These are phyloP conservation scores for Macrotrachela quadricornifera DNA, from an alignment of 1,140 invertebrate genomes.

Conservation along the genomic window DNA sequence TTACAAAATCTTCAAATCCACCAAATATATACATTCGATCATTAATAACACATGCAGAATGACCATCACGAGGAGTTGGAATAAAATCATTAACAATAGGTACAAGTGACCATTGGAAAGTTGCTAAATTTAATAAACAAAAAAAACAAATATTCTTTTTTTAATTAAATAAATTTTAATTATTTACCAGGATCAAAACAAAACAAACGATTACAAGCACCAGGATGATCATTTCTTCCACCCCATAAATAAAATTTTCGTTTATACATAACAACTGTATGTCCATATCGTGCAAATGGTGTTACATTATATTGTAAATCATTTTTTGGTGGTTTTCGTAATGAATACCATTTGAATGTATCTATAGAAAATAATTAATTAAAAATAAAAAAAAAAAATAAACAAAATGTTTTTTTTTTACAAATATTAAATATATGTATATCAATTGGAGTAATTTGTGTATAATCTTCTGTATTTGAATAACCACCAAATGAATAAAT, in stretches of 20 bases:
- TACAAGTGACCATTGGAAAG: slow-evolving; percentile 47
- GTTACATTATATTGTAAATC: slow-evolving; percentile 9
- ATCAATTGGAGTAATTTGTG: slow-evolving; percentile 49
- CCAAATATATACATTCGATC: slow-evolving; percentile 72
- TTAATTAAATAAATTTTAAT: background rate
- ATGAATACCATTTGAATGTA: slow-evolving; percentile 4
- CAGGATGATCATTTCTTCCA: slow-evolving; percentile 54
- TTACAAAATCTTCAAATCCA: slow-evolving; percentile 34
- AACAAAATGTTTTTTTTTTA: too few species aligned
- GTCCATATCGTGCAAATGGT: slow-evolving; percentile 49
- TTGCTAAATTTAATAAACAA: too few species aligned
- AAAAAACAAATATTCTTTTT: slow-evolving; percentile 40
- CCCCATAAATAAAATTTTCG: slow-evolving; percentile 66
- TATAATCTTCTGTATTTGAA: slow-evolving; percentile 47
- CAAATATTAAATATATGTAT: slow-evolving; percentile 59
- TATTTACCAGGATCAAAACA: slow-evolving; percentile 48
- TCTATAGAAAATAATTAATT: slow-evolving; percentile 10
- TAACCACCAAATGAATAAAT: slow-evolving; percentile 79
- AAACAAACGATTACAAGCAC: slow-evolving; percentile 51
- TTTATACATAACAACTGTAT: slow-evolving; percentile 55
- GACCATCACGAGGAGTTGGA: slow-evolving; percentile 62
- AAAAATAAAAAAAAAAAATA: too few species aligned
- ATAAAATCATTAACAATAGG: slow-evolving; percentile 38
- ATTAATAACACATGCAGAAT: slow-evolving; percentile 57
- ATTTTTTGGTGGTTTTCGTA: slow-evolving; percentile 1